Percentiles rank a stretch among this genome's conserved stretches.
These are phyloP conservation scores for Eilema depressum DNA, from an alignment of 2,888 invertebrate species.

Conservation along the genomic window DNA sequence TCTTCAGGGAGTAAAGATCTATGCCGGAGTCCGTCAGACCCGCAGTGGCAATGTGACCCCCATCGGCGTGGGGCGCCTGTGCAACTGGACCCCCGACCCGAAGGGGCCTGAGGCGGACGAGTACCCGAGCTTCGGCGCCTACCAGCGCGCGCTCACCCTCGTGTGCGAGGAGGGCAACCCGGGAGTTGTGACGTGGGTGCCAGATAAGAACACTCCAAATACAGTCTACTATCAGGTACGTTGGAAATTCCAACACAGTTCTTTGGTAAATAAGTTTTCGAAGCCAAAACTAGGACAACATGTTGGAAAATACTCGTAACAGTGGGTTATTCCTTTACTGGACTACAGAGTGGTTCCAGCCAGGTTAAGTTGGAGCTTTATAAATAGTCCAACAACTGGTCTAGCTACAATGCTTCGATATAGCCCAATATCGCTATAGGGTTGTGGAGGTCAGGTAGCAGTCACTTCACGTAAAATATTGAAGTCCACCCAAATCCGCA, in stretches of 20 bases:
- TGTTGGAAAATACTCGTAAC: background rate
- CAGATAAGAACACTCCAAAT: conserved; percentile 94
- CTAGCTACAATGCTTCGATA: too few relatives aligned
- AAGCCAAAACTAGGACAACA: background rate
- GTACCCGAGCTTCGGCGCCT: conserved; percentile 95
- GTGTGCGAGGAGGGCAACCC: conserved; percentile 95
- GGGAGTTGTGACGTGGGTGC: conserved; percentile 95
- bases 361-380: too few relatives aligned
- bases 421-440: too few relatives aligned
- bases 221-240: conserved; percentile 96
- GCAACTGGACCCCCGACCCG: conserved; percentile 94
- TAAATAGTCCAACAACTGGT: too few relatives aligned
- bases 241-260: conserved; percentile 2
- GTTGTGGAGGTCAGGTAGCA: too few relatives aligned
- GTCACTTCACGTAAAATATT: too few relatives aligned
- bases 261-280: background rate
- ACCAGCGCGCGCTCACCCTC: conserved; percentile 93
- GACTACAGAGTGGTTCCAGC: too few relatives aligned
- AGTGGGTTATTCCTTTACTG: background rate
- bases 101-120: conserved; percentile 92
- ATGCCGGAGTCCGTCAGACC: conserved; percentile 92
- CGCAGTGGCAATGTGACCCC: conserved; percentile 90
- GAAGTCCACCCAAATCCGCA: too few relatives aligned
- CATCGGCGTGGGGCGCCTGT: conserved; percentile 93
- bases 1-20: conserved; percentile 91